Conservation (phyloP, 2,888 invertebrate species). For the Epinotia ramella region DNA sequence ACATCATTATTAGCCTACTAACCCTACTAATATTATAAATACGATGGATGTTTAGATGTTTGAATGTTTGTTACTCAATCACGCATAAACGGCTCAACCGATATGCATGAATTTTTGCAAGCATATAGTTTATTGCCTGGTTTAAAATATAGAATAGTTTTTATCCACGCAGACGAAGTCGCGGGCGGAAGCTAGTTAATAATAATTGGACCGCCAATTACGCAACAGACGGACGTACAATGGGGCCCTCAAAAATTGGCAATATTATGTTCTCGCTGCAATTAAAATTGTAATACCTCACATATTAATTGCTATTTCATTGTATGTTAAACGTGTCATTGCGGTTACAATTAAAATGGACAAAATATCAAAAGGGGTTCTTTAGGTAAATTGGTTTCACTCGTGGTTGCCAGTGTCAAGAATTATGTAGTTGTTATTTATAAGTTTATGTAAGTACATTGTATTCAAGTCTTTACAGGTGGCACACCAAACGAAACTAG, state of each 20-base stretch:
- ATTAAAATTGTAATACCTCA: conserved; percentile 4
- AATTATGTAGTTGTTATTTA: not conserved
- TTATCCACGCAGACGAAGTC: too few relatives aligned
- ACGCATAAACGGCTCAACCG: too few relatives aligned
- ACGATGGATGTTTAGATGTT: too few relatives aligned
- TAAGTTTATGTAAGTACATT: too few relatives aligned
- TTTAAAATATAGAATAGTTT: too few relatives aligned
- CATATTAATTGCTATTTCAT: not conserved
- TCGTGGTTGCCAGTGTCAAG: not conserved
- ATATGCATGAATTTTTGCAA: too few relatives aligned
- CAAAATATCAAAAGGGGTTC: not conserved
- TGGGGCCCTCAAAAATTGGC: not conserved
- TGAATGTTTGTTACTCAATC: not conserved
- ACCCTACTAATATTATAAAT: too few relatives aligned
- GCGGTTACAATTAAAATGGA: not conserved
- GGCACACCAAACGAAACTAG: too few relatives aligned
- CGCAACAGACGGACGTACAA: conserved; percentile 6
- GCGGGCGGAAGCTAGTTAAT: too few relatives aligned
- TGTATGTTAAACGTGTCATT: not conserved
- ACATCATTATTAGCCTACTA: not conserved
- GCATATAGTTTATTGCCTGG: too few relatives aligned
- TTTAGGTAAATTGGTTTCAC: not conserved
- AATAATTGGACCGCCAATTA: conserved; percentile 13
- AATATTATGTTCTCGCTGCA: not conserved
- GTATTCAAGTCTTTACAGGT: too few relatives aligned